Base-by-base conservation (phyloP, 2,888 invertebrate species). In the Drosophila fungiperda region DNA sequence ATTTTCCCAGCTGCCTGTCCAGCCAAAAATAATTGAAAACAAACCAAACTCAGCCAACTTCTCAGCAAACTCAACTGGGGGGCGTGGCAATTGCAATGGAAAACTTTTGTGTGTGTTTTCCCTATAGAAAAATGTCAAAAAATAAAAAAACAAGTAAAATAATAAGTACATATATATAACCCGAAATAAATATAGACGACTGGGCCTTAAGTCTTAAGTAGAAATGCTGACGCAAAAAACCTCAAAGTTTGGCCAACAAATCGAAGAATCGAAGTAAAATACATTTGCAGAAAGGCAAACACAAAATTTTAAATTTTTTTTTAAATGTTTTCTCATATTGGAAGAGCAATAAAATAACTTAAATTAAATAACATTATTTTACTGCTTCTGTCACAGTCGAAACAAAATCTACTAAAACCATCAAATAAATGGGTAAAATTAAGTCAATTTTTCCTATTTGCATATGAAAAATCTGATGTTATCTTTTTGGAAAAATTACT, bases 1-100 rank as follows among this genome's bases (percentile, higher is more conserved):
- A 65, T 53, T 69, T 68, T 68, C 54, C 69, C 86, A 76, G 66
- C 82, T 73, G 86, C 77, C 73, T 61, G 86, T 68, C 78, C 79
- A 52, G 55, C 49, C 54, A 54, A 45, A 29, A 26, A 55, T 29
- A 55, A 26, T n/a, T n/a, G 40, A 20, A 12, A 42, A 42, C 15
- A 36, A 58, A 49, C 20, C 45, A 60, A 61, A 26, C 49, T 55
- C 53, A 17, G 40, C 26, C 62, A 66, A 64, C 50, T 72, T 71
- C 70, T 52, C 61, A 64, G 71, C 64, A 57, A 65, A 61, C 33
- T 42, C 26, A 38, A 62, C 36, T 29, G 29, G 26, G 33, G 52
- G 38, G 33, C 35, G 45, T 42, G 23, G 12, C 62, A 45, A 76
- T 65, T 68, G 40, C 53, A 29, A 60, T 54, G 60, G 40, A 61